A percentile compares a stretch with the other conserved stretches of the same genome.
These are phyloP conservation scores for Ptychadena robeensis DNA, from an alignment of 2,797 vertebrate species.

Conservation along the genomic window DNA sequence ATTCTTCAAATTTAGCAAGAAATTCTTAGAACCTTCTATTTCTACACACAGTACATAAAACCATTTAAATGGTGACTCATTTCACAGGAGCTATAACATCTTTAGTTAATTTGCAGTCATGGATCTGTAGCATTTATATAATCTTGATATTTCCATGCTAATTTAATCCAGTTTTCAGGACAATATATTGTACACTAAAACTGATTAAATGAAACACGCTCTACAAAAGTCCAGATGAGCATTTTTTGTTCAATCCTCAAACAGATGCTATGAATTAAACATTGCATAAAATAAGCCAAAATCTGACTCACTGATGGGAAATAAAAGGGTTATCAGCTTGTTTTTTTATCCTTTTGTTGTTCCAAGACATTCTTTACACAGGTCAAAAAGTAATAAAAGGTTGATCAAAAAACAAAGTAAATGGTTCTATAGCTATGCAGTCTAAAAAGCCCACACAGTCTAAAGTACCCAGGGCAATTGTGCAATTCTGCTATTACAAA, in stretches of 20 bases:
- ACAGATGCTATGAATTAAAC: background rate
- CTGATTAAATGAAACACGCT: background rate
- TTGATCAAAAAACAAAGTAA: too few relatives aligned
- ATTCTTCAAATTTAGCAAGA: background rate
- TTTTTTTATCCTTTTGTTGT: background rate
- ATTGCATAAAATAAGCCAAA: constrained; percentile 18
- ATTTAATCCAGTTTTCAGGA: background rate
- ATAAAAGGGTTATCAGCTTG: constrained; percentile 20
- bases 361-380: constrained; percentile 27
- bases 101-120: background rate
- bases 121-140: background rate
- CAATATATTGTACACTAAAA: background rate
- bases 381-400: constrained; percentile 5
- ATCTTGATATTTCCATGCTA: background rate
- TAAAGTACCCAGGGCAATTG: too few relatives aligned
- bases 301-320: constrained; percentile 18
- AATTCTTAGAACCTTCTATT: background rate
- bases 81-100: background rate
- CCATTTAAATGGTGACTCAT: background rate
- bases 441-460: too few relatives aligned
- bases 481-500: too few relatives aligned
- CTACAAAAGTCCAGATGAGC: background rate
- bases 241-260: background rate
- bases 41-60: background rate
- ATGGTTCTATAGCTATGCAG: too few relatives aligned